Percentiles rank a stretch among this genome's conserved stretches.
phyloP scores from a whole-genome alignment of 2,797 vertebrate genomes.

The Pseudochromis fuscus region DNA sequence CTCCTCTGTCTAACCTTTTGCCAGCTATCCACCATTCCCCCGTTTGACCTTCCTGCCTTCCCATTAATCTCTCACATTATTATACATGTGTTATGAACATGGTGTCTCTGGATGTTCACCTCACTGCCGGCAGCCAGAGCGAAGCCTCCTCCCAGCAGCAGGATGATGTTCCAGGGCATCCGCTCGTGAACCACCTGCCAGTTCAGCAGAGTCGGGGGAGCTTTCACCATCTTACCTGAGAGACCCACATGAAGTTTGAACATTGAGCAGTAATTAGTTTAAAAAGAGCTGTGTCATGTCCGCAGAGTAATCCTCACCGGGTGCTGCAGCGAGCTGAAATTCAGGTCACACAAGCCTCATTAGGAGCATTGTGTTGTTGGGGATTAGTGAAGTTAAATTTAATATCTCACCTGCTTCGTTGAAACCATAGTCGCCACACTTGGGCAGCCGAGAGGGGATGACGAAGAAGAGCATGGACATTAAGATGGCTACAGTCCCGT shows the following conservation, averaged over 20 bases:
- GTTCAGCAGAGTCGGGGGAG: slow-evolving; percentile 73
- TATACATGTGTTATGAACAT: no score
- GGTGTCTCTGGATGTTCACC: slow-evolving; percentile 79
- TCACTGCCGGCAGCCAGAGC: slow-evolving; percentile 94
- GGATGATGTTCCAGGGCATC: slow-evolving; percentile 94
- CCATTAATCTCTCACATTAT: no score
- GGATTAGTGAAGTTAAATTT: not conserved
- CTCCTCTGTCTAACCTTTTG: no score
- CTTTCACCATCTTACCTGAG: slow-evolving; percentile 62
- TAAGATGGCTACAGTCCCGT: slow-evolving; percentile 90
- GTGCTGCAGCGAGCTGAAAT: not conserved
- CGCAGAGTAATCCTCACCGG: not conserved
- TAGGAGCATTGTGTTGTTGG: not conserved
- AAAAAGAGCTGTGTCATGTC: slow-evolving; percentile 10
- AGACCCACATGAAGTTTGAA: slow-evolving; percentile 22
- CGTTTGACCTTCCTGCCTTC: no score
- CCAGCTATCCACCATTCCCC: no score
- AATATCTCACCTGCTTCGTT: slow-evolving; percentile 47
- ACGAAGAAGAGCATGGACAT: slow-evolving; percentile 87
- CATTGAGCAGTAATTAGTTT: slow-evolving; percentile 26
- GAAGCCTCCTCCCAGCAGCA: slow-evolving; percentile 94
- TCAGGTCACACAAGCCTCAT: not conserved
- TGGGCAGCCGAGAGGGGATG: slow-evolving; percentile 84
- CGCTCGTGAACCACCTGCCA: slow-evolving; percentile 89
- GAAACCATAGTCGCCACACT: slow-evolving; percentile 29